Conservation (phyloP, 2,888 invertebrate genomes). For the Drosophila mimica region DNA sequence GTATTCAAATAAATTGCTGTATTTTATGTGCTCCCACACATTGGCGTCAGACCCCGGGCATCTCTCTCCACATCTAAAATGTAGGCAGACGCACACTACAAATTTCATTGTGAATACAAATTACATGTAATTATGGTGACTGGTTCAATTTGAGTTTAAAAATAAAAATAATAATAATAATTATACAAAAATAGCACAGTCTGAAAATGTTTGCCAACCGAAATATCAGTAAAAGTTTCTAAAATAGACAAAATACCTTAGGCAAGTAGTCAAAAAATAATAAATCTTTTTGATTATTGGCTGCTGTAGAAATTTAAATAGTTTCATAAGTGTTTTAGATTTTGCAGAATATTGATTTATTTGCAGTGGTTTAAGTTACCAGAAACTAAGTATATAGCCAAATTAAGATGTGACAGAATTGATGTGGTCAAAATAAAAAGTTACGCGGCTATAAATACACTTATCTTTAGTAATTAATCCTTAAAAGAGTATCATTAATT, state of each 20-base stretch:
- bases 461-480: neutral
- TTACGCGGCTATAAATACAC: neutral
- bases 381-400: neutral
- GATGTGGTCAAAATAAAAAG: neutral
- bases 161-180: slow-evolving; percentile 45
- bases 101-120: slow-evolving; percentile 62
- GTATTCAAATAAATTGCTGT: slow-evolving; percentile 18
- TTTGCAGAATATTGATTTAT: neutral
- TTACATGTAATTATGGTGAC: slow-evolving; percentile 55
- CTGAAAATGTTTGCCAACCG: slow-evolving; percentile 33
- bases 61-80: slow-evolving; percentile 21
- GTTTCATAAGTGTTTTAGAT: neutral
- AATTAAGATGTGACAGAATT: neutral
- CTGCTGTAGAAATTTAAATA: neutral
- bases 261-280: neutral
- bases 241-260: slow-evolving; percentile 31
- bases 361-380: neutral
- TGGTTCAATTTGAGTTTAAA: slow-evolving; percentile 39
- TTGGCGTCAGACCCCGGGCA: slow-evolving; percentile 19
- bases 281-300: neutral
- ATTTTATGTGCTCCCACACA: slow-evolving; percentile 12
- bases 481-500: neutral
- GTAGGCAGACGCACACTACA: slow-evolving; percentile 5
- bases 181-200: slow-evolving; percentile 2
- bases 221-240: slow-evolving; percentile 28